Base-by-base conservation (phyloP, 92 coral and sea anemone species). In the Umimayanthus kanabou region DNA sequence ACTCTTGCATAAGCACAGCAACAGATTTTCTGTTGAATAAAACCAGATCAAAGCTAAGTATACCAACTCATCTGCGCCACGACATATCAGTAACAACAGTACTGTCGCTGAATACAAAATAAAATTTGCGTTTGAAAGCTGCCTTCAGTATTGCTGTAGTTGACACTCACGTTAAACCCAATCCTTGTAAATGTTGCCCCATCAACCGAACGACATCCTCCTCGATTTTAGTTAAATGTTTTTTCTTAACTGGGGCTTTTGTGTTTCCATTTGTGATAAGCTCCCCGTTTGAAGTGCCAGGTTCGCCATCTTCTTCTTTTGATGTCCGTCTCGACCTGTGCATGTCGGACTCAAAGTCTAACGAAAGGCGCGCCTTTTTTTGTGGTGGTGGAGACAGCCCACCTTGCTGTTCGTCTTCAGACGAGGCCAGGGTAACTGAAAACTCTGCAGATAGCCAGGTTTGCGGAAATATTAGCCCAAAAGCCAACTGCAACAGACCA, bases 321-420 rank as follows among this genome's bases (percentile, higher is more conserved):
- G 96, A 92, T 91, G 99, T 90, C 97, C 98, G 96, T 95, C 96
- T 97, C 92, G 98, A 95, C 90, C 95, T 93, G 95, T 97, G 98
- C 99, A 97, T 97, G 92, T 97, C 99, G 98, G 99, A 95, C 99
- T 95, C 98, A 92, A 90, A 92, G 92, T 87, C 96, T 90, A 97
- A 89, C 89, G 97, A 93, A 92, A 91, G 98, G 94, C 99, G 99
- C 92, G 97, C 99, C 98, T 94, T 97, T 94, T 97, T 97, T 85
- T 96, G 99, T 89, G 99, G 99, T 94, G 99, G 99, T 93, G 99
- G 99, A 97, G 99, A 97, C 99, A 94, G 93, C 84, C 99, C 99
- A 95, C 99, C 99, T 95, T 92, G 94, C 94, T 93, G 96, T 92
- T 97, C 99, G 98, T 97, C 99, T 92, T 97, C 99, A 97, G 99